Base-by-base conservation (phyloP, 2,113 vertebrate species). In the Mola mola region DNA sequence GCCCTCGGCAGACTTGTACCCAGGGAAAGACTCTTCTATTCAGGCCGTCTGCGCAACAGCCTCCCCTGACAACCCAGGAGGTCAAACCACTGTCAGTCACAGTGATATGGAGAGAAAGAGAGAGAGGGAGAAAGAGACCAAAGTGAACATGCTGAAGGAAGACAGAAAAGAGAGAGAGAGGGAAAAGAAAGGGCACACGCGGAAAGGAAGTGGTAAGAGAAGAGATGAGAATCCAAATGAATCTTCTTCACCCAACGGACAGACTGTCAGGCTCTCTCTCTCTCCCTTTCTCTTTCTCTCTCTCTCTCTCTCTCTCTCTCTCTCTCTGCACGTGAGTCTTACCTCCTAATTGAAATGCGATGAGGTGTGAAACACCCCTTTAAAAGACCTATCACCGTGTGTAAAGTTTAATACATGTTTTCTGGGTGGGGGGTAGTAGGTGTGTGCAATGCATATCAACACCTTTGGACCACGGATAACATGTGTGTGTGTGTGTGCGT, bases 311-410 rank as follows among this genome's bases (percentile, higher is more conserved):
- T 53, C 24, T 33, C 60, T 71, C 42, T 56, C 22, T 47, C 46
- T 41, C n/a, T 42, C n/a, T 21, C 21, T 29, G 60, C 36, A 21
- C 36, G 59, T 68, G 38, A 70, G 46, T 83, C 70, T 62, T 78
- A 87, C 86, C 78, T 85, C 72, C 86, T 90, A 90, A 90, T 90
- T 88, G 86, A 90, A 90, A 90, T 88, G 86, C 86, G 75, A 88
- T 85, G 86, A 87, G 78, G 86, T 88, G 88, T 90, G 88, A 90
- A 90, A 85, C 84, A 80, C 68, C 81, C 71, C 83, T 88, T 86
- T 87, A 84, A 88, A 87, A 88, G 78, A 84, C 86, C 86, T 77
- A 87, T 88, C 88, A 76, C 72, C 12, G 16, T 52, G 79, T 86
- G 66, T 75, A 68, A 75, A 67, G 71, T 31, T 82, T 74, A 81